A percentile compares a stretch with the other conserved stretches of the same genome.
Evolutionary conservation across 2,888 invertebrate species (phyloP).

Genomic region (Sesia bembeciformis): DNA sequence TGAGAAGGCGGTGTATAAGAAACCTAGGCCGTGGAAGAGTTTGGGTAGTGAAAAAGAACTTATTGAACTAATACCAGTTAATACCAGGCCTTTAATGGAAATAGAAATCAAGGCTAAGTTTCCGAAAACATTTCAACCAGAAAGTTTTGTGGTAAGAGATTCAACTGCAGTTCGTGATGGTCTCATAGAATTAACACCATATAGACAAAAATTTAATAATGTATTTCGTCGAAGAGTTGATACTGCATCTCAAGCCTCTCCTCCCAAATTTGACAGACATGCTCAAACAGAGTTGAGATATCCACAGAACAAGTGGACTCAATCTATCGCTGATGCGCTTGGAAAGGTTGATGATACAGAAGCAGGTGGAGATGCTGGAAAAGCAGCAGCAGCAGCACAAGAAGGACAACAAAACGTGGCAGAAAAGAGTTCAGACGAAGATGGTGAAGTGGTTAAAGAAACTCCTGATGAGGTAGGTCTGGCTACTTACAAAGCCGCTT

Average conservation of each 20-base stretch:
- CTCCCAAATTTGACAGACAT: slow-evolving; percentile 47
- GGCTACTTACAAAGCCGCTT: slow-evolving; percentile 36
- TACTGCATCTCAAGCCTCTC: slow-evolving; percentile 73
- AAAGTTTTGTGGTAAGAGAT: slow-evolving; percentile 68
- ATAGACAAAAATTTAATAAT: slow-evolving; percentile 71
- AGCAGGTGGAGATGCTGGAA: slow-evolving; percentile 39
- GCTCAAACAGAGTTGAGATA: slow-evolving; percentile 81
- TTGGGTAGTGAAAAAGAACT: slow-evolving; percentile 80
- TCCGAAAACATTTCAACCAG: slow-evolving; percentile 59
- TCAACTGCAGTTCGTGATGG: slow-evolving; percentile 78
- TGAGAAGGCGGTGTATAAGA: slow-evolving; percentile 73
- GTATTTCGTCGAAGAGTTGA: slow-evolving; percentile 74
- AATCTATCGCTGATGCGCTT: slow-evolving; percentile 66
- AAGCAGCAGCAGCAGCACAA: slow-evolving; percentile 12
- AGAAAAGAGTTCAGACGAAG: slow-evolving; percentile 30
- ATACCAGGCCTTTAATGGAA: slow-evolving; percentile 75
- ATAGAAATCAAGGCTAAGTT: slow-evolving; percentile 80
- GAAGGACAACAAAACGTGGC: slow-evolving; percentile 10
- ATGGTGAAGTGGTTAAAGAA: slow-evolving; percentile 20
- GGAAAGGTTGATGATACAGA: slow-evolving; percentile 26
- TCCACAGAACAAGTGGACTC: slow-evolving; percentile 81
- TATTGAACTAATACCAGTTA: slow-evolving; percentile 61
- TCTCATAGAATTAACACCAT: slow-evolving; percentile 77
- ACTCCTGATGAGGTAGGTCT: slow-evolving; percentile 41
- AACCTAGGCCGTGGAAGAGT: slow-evolving; percentile 72